Evolutionary conservation across 2,797 vertebrate species (phyloP).

Genomic region (Heterohyrax brucei): DNA sequence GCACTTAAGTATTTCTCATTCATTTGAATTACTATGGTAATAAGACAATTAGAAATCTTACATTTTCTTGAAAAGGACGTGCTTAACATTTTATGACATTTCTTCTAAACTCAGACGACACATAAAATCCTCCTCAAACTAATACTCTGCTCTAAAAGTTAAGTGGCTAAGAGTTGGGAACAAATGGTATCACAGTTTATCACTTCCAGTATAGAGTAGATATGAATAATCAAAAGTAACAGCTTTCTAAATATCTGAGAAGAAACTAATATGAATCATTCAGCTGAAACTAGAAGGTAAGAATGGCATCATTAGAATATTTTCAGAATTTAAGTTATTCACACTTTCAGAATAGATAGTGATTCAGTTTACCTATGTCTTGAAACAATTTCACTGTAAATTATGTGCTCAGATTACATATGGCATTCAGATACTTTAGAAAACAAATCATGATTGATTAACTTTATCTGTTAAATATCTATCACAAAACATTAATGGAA

Average conservation of each 20-base stretch:
- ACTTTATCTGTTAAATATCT: not conserved
- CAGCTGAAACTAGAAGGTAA: conserved; percentile 65
- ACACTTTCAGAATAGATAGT: not conserved
- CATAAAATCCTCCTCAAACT: not conserved
- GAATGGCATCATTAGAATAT: conserved; percentile 64
- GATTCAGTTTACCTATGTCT: not conserved
- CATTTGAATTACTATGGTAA: conserved; percentile 81
- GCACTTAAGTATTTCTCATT: conserved; percentile 83
- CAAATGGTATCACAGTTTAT: conserved; percentile 58
- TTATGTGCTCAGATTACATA: not conserved
- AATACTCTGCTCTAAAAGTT: not conserved
- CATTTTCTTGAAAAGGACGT: not conserved
- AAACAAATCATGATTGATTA: not conserved
- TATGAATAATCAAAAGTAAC: not conserved
- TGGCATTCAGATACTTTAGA: not conserved
- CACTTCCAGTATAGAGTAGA: not conserved
- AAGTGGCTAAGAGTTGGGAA: conserved; percentile 37
- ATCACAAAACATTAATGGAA: not conserved
- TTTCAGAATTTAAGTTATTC: conserved; percentile 43
- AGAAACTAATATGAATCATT: conserved; percentile 19
- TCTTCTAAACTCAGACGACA: not conserved
- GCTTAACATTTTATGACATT: not conserved
- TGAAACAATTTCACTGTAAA: not conserved
- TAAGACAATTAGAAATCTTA: not conserved
- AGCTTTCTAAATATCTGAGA: not conserved